phyloP scores from a whole-genome alignment of 2,888 invertebrate species.

The Synanthedon myopaeformis region DNA sequence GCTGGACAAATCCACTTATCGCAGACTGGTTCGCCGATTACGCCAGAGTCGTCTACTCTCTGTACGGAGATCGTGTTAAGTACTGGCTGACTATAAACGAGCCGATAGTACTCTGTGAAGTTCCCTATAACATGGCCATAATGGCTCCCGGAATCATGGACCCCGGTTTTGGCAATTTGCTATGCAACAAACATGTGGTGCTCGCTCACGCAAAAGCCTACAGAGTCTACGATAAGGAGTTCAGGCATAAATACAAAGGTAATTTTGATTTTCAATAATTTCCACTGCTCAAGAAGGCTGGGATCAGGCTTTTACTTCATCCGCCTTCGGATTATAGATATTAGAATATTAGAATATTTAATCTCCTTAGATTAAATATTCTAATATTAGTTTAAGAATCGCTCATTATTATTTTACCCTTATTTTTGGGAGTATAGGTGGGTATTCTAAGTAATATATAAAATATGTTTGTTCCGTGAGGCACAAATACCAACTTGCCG shows the following conservation, averaged over 20 bases:
- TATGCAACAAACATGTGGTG: conserved; percentile 74
- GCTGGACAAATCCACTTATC: conserved; percentile 74
- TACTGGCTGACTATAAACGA: conserved; percentile 82
- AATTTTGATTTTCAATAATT: neutral
- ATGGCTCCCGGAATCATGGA: conserved; percentile 34
- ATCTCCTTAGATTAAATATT: too few species aligned
- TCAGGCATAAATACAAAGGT: conserved; percentile 57
- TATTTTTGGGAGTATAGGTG: too few species aligned
- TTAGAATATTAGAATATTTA: too few species aligned
- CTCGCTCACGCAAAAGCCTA: conserved; percentile 76
- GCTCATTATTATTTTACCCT: too few species aligned
- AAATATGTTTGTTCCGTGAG: too few species aligned
- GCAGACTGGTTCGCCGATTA: conserved; percentile 74
- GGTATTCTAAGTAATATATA: too few species aligned
- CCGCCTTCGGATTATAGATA: too few species aligned
- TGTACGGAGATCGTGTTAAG: conserved; percentile 73
- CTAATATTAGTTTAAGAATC: too few species aligned
- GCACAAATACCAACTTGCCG: too few species aligned
- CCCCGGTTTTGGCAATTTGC: conserved; percentile 63
- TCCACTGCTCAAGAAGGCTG: too few species aligned
- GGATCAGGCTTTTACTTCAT: too few species aligned
- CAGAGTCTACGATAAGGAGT: conserved; percentile 70
- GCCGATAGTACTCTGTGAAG: conserved; percentile 56
- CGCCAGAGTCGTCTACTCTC: conserved; percentile 63
- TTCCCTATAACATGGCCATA: conserved; percentile 41